Percentiles rank a stretch among this genome's conserved stretches.
Evolutionary conservation across 1,140 invertebrate genomes (phyloP).

Genomic region (Danaus melanippus): DNA sequence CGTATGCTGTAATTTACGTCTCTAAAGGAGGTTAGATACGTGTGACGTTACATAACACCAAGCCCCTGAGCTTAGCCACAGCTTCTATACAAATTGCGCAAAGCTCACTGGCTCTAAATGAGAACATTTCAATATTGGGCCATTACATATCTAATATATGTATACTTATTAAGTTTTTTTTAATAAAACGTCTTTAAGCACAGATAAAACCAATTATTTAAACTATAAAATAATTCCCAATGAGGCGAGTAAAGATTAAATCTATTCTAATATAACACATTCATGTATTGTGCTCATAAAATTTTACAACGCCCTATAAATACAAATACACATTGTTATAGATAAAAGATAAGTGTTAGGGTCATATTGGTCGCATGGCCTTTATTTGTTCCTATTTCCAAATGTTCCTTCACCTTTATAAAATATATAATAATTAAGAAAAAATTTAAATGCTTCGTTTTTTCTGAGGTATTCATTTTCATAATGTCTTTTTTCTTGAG

Average conservation of each 20-base stretch:
- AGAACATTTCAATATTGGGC: constrained; percentile 10
- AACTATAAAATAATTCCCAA: too few species aligned
- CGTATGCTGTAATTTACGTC: constrained; percentile 37
- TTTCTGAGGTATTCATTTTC: too few species aligned
- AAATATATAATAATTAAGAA: too few species aligned
- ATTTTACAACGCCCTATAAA: constrained; percentile 12
- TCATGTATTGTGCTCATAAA: not conserved
- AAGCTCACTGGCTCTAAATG: constrained; percentile 9
- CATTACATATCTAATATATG: not conserved
- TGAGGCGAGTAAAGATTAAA: too few species aligned
- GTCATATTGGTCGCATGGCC: constrained; percentile 22
- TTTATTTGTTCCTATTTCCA: constrained; percentile 17
- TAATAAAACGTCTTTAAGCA: too few species aligned
- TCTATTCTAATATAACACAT: not conserved
- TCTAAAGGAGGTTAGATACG: constrained; percentile 40
- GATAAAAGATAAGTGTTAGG: constrained; percentile 18
- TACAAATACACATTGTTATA: constrained; percentile 13
- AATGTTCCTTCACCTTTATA: constrained; percentile 20
- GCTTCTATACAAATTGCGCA: constrained; percentile 22
- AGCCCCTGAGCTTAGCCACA: constrained; percentile 40
- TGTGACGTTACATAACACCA: constrained; percentile 50
- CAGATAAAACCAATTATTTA: too few species aligned
- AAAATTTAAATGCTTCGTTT: too few species aligned
- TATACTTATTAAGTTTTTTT: too few species aligned
- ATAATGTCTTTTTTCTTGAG: too few species aligned